Evolutionary conservation across 2,888 invertebrate species (phyloP), one percentile per base, ranked within the genome.

Genomic region (Tethea ocularis): DNA sequence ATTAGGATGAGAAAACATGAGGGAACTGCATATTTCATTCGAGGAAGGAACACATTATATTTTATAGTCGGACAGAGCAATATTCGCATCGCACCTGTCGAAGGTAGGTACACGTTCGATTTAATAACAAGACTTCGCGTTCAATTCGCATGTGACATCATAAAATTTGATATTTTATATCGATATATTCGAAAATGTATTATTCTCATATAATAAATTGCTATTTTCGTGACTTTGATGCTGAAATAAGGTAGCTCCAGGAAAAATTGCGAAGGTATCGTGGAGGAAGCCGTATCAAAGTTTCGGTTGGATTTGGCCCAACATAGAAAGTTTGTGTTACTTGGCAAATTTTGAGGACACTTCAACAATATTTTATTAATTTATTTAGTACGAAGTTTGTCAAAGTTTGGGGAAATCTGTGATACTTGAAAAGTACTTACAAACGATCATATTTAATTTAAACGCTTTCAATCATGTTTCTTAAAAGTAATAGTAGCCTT

Each of bases 61-160:
- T 67, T 78, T 70, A 71, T 75, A 74, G 72, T 67, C 69, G 70
- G n/a, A 38, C 66, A 74, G 59, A 71, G 77, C 75, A 81, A 86
- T 84, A 86, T 84, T 76, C 73, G 63, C 58, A 68, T 72, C 79
- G 71, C 89, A 90, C 90, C 89, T 89, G 90, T 74, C 74, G 74
- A 10, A 20, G 46, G 38, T 79, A 20, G 46, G 38, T 79, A 66
- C 73, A 69, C 77, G 78, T 82, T 78, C 83, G 82, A 88, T 89
- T 89, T 90, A 89, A 90, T 90, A 91, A 89, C 85, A 78, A 74
- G 72, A 82, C 73, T 83, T 71, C 82, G 68, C 81, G 85, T 86
- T 84, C 86, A 84, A 87, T 87, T 82, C 83, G 80, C 74, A 75
- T 78, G 77, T 80, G 80, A 83, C 82, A 77, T 83, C 78, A 72